A percentile compares a stretch with the other conserved stretches of the same genome.
phyloP scores from a whole-genome alignment of 2,113 vertebrate species.

The Plestiodon gilberti region DNA sequence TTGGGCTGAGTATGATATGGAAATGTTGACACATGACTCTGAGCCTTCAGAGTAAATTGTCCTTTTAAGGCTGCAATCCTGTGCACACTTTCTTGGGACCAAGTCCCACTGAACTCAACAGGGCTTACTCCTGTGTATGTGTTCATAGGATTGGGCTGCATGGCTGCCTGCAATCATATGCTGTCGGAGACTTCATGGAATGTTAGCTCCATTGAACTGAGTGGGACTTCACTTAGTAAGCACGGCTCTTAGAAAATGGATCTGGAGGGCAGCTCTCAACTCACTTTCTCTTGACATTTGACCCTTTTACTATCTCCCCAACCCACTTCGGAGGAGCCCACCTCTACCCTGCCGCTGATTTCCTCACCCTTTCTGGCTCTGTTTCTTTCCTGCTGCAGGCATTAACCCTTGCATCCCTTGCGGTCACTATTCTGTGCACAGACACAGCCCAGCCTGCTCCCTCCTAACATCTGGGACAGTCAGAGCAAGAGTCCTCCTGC shows the following conservation, averaged over 20 bases:
- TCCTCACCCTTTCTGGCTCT: neutral
- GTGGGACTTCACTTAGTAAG: neutral
- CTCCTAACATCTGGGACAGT: too few species aligned
- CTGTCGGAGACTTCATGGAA: neutral
- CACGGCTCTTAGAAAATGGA: neutral
- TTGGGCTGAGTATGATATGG: neutral
- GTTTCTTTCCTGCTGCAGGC: neutral
- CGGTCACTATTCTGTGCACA: neutral
- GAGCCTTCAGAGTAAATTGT: too few species aligned
- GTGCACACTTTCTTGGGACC: too few species aligned
- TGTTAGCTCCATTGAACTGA: neutral
- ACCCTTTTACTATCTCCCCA: neutral
- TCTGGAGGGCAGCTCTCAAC: neutral
- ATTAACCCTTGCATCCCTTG: neutral
- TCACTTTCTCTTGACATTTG: neutral
- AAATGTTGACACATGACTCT: neutral
- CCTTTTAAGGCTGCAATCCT: neutral
- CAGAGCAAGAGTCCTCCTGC: neutral
- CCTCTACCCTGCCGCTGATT: neutral
- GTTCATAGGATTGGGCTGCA: neutral
- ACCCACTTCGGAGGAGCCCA: too few species aligned
- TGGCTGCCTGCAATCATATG: neutral
- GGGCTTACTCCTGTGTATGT: neutral
- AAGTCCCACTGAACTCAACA: neutral
- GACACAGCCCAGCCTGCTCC: neutral